Base-by-base conservation (phyloP, 2,888 invertebrate genomes). In the Brenthis daphne region DNA sequence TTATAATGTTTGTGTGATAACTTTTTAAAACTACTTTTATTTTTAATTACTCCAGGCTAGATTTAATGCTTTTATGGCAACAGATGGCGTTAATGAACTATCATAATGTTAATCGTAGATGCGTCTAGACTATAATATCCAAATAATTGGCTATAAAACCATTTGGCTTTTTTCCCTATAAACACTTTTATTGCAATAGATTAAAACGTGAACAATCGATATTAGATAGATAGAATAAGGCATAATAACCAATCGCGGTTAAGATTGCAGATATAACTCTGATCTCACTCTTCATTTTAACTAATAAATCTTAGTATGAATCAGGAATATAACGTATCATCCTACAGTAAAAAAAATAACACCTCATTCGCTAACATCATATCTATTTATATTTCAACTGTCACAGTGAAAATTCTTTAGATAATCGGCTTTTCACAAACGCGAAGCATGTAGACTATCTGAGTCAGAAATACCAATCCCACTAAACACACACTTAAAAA, bases 381-480 rank as follows among this genome's bases (percentile, higher is more conserved):
- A n/a, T 70, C 72, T 76, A 76, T 74, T 75, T 70, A 71, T 75
- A 73, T 56, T 58, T 61, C 48, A 64, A 68, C 67, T 72, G 74
- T 75, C 74, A 75, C 69, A 61, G 37, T 55, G 54, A 37, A 64
- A 64, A 71, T 70, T 67, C 65, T 37, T 58, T 33, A 66, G 67
- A 60, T 65, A 64, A 65, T 48, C 43, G 56, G 50, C 66, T 57
- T 67, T 66, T 66, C 57, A 13, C 48, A 64, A 8, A 60, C 60
- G 50, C 73, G 72, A 73, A 76, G 12, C 57, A 57, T 63, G 53
- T 16, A 54, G 33, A 57, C 61, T 11, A 20, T 58, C 14, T 76
- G 76, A 77, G 54, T 78, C 78, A 77, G 61, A 53, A 64, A 77
- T 75, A 61, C 76, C 75, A 56, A 73, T 61, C 72, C 69, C 67